Evolutionary conservation across 1,140 invertebrate genomes (phyloP).

Genomic region (Goniozus legneri): DNA sequence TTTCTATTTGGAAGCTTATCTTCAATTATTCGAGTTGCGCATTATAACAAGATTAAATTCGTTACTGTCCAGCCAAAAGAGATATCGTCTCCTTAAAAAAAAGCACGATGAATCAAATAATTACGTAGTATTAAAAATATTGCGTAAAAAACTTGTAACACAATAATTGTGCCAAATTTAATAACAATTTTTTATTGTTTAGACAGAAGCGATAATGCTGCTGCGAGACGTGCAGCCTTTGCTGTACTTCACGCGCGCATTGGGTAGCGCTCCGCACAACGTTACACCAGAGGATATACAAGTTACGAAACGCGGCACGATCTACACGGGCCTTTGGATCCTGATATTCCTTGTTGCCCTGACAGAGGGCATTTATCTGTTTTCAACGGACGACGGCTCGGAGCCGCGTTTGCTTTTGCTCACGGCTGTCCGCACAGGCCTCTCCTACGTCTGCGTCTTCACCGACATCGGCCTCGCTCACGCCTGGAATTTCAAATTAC

Average conservation of each 20-base stretch:
- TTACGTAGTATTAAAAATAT: too few species aligned
- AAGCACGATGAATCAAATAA: too few species aligned
- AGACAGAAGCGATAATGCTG: conserved; percentile 1
- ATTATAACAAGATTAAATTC: too few species aligned
- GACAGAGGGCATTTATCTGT: conserved; percentile 3
- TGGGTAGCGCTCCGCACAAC: conserved; percentile 16
- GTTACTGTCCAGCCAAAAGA: too few species aligned
- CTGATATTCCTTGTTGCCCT: conserved; percentile 2
- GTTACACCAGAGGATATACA: conserved; percentile 13
- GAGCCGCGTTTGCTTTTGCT: conserved; percentile 11
- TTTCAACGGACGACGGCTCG: not conserved
- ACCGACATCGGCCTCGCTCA: conserved; percentile 15
- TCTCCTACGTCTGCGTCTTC: conserved; percentile 19
- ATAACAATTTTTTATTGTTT: not conserved
- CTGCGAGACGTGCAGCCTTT: conserved; percentile 16
- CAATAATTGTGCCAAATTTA: too few species aligned
- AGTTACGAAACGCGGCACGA: conserved; percentile 11
- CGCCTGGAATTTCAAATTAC: conserved; percentile 18
- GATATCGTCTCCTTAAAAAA: too few species aligned
- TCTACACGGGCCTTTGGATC: conserved; percentile 14
- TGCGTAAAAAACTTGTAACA: too few species aligned
- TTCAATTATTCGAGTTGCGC: too few species aligned
- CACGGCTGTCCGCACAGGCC: conserved; percentile 5
- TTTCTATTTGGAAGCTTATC: too few species aligned
- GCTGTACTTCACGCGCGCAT: conserved; percentile 13